These are phyloP conservation scores for Triops cancriformis DNA, from an alignment of 1,140 invertebrate genomes.

Conservation along the genomic window DNA sequence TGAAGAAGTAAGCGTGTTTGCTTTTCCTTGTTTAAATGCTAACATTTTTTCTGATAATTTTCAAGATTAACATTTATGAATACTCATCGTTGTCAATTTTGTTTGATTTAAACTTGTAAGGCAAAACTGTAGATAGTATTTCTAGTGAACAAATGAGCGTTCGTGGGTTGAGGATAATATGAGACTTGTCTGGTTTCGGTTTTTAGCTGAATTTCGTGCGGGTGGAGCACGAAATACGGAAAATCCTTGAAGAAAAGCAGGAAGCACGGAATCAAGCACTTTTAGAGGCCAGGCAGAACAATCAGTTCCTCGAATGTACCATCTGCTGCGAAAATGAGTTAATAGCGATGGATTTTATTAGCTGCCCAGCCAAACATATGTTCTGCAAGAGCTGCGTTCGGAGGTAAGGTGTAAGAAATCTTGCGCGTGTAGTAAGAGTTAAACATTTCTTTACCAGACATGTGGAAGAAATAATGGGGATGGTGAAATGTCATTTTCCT, in stretches of 20 bases:
- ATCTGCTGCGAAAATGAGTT: not conserved
- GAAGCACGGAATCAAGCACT: not conserved
- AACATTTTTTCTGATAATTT: too few relatives aligned
- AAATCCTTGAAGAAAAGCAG: not conserved
- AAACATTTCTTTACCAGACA: not conserved
- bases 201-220: not conserved
- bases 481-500: not conserved
- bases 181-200: too few relatives aligned
- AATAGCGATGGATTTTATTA: not conserved
- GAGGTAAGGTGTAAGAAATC: not conserved
- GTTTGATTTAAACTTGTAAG: too few relatives aligned
- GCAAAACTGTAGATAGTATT: too few relatives aligned
- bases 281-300: not conserved
- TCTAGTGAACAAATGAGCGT: too few relatives aligned
- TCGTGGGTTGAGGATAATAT: too few relatives aligned
- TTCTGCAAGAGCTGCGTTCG: not conserved
- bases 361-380: not conserved
- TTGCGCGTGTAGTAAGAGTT: not conserved
- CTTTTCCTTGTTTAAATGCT: too few relatives aligned
- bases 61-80: too few relatives aligned
- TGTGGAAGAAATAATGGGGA: not conserved
- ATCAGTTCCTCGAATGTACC: not conserved
- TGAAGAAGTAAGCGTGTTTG: not conserved
- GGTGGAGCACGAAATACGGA: not conserved
- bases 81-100: too few relatives aligned